Conservation (phyloP, 2,113 vertebrate species). For the Zosterops lateralis region DNA sequence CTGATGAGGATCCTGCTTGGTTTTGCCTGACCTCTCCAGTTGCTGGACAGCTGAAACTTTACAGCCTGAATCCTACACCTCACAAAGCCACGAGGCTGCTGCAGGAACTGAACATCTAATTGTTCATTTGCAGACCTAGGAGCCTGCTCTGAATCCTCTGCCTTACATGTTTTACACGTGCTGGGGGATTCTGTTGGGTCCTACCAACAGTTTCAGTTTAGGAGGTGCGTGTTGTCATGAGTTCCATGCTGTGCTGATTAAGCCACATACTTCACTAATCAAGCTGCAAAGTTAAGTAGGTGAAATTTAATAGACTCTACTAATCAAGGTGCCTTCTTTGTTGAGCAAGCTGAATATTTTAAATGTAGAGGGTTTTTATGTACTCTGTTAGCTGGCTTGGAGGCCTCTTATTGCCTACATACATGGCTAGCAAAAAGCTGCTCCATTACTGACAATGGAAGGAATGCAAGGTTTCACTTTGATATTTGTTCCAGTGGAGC, state of each 20-base stretch:
- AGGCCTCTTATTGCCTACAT: neutral
- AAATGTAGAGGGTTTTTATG: constrained; percentile 40
- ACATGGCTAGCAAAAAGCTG: neutral
- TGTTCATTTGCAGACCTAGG: neutral
- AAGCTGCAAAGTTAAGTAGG: constrained; percentile 71
- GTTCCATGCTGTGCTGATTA: constrained; percentile 70
- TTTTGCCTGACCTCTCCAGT: neutral
- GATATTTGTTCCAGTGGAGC: neutral
- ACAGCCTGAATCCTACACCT: neutral
- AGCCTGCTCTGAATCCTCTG: neutral
- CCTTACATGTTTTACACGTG: neutral
- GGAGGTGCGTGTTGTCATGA: constrained; percentile 42
- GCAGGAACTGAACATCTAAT: neutral
- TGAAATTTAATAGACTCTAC: constrained; percentile 67
- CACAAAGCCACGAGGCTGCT: neutral
- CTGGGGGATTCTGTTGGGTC: neutral
- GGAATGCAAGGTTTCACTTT: constrained; percentile 15
- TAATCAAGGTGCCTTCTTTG: constrained; percentile 73
- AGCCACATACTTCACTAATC: constrained; percentile 70
- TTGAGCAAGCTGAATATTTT: constrained; percentile 70
- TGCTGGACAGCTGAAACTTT: neutral
- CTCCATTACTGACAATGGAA: constrained; percentile 19
- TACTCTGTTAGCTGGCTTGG: constrained; percentile 14
- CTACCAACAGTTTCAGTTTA: constrained; percentile 30
- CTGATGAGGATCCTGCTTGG: neutral